Percentiles rank a stretch among this genome's conserved stretches.
Evolutionary conservation across 2,888 invertebrate species (phyloP).

Genomic region (Agrochola circellaris): DNA sequence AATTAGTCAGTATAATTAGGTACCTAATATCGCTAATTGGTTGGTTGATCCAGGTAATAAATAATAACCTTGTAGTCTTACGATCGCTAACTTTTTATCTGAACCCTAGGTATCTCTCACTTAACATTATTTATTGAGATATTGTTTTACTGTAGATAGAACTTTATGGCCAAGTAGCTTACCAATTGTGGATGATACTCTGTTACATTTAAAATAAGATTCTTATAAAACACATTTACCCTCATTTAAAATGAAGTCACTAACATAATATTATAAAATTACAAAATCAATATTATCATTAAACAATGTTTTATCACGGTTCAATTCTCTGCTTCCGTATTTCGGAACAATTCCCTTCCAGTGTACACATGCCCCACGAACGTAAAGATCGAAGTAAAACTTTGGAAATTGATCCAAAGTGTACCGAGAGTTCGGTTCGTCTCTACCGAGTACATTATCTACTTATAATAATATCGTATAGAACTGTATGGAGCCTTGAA

Average conservation of each 20-base stretch:
- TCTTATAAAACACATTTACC: background rate
- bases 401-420: constrained; percentile 85
- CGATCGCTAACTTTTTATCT: background rate
- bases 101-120: background rate
- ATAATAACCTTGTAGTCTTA: background rate
- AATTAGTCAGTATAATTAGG: constrained; percentile 6
- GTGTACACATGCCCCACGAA: constrained; percentile 71
- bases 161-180: background rate
- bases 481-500: constrained; percentile 44
- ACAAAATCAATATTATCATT: constrained; percentile 27
- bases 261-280: background rate
- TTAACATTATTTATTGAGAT: background rate
- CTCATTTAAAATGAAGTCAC: constrained; percentile 5
- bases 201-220: background rate
- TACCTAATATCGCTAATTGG: constrained; percentile 28
- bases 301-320: constrained; percentile 24
- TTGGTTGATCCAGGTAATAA: constrained; percentile 3
- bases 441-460: constrained; percentile 69
- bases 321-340: constrained; percentile 36
- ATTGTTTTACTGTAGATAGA: background rate
- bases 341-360: constrained; percentile 54
- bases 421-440: constrained; percentile 75
- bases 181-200: too few species aligned
- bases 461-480: constrained; percentile 66
- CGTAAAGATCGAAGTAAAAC: constrained; percentile 82